Conservation (phyloP, 2,888 invertebrate species). For the Eugnorisma glareosa region DNA sequence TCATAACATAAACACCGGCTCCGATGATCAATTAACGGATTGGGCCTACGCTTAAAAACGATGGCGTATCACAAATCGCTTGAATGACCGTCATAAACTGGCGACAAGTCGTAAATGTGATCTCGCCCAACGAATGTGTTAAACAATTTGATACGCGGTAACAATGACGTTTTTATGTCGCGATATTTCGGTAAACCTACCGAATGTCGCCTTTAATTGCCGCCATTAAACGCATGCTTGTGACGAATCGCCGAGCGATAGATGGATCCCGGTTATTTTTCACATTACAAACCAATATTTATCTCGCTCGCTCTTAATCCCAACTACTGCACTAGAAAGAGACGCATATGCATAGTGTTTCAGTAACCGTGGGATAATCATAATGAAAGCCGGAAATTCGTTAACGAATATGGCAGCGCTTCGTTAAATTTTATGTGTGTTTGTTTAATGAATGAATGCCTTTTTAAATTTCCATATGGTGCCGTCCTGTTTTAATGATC, state of each 20-base stretch:
- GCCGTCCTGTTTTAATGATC: slow-evolving; percentile 75
- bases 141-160: slow-evolving; percentile 88
- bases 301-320: slow-evolving; percentile 70
- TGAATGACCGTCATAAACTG: slow-evolving; percentile 81
- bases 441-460: slow-evolving; percentile 88
- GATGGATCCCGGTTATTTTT: slow-evolving; percentile 76
- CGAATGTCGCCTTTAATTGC: slow-evolving; percentile 87
- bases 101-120: slow-evolving; percentile 84
- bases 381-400: slow-evolving; percentile 88
- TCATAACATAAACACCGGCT: slow-evolving; percentile 42
- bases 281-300: slow-evolving; percentile 63
- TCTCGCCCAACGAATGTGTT: slow-evolving; percentile 81
- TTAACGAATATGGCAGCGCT: slow-evolving; percentile 88
- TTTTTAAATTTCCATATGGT: slow-evolving; percentile 87
- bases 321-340: slow-evolving; percentile 69
- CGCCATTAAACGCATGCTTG: slow-evolving; percentile 85
- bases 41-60: slow-evolving; percentile 75
- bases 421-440: slow-evolving; percentile 89
- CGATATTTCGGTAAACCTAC: slow-evolving; percentile 86
- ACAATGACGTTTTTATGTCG: slow-evolving; percentile 86
- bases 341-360: slow-evolving; percentile 70
- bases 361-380: slow-evolving; percentile 79
- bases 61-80: slow-evolving; percentile 80
- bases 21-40: slow-evolving; percentile 68
- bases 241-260: slow-evolving; percentile 85